These are phyloP conservation scores for Diceros bicornis DNA, from an alignment of 2,797 vertebrate species.

Conservation along the genomic window DNA sequence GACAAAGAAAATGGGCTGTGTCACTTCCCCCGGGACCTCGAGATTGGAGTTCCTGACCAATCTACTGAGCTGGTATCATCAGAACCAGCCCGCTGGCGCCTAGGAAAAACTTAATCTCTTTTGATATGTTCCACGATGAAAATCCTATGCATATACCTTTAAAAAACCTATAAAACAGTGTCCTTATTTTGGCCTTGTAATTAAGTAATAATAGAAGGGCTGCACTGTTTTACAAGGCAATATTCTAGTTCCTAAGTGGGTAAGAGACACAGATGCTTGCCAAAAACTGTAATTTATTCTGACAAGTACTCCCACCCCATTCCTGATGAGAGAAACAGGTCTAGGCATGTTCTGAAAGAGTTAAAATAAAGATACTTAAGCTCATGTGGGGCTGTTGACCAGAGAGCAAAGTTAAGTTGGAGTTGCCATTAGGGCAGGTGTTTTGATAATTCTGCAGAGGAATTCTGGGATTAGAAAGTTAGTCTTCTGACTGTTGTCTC, in stretches of 20 bases:
- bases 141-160: conserved; percentile 77
- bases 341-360: conserved; percentile 19
- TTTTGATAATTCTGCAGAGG: neutral
- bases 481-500: neutral
- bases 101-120: conserved; percentile 51
- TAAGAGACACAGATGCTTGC: conserved; percentile 66
- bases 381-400: neutral
- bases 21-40: neutral
- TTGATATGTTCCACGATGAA: conserved; percentile 82
- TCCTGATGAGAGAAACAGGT: conserved; percentile 50
- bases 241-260: conserved; percentile 79
- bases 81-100: neutral
- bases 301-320: conserved; percentile 54
- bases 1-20: neutral
- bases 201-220: conserved; percentile 81
- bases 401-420: neutral
- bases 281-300: conserved; percentile 75
- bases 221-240: conserved; percentile 79
- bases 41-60: neutral
- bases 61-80: neutral
- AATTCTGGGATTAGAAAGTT: conserved; percentile 47
- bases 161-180: conserved; percentile 85
- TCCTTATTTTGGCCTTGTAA: conserved; percentile 85
- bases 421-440: neutral
- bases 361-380: conserved; percentile 45